Evolutionary conservation across 2,113 vertebrate genomes (phyloP), one percentile per base, ranked within the genome.

Genomic region (Microcebus murinus): DNA sequence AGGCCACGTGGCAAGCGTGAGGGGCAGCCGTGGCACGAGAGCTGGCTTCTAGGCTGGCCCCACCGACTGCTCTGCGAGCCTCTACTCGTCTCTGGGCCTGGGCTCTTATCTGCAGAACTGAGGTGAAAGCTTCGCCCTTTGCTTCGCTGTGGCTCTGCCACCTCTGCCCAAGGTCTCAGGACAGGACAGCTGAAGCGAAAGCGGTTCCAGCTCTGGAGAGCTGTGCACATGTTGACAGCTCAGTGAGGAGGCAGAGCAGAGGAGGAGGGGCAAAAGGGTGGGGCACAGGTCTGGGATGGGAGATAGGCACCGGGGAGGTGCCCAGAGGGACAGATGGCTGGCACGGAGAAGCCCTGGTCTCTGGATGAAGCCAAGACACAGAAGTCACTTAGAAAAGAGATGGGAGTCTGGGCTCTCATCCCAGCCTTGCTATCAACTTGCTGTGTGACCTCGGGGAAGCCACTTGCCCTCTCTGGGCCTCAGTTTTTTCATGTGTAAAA

Each of bases 251-350:
- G 76, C 42, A 83, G 71, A 48, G 79, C 1, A 68, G 6, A 7
- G 63, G 39, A 84, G 21, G 74, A 67, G 93, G 74, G 52, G 34
- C 1, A 1, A 39, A 10, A 63, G 96, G 98, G 98, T 23, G 97
- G 89, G 80, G 95, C 80, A 29, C 11, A 13, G 57, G 97, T 71
- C 97, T 98, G 97, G 91, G 39, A 50, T 17, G 12, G 55, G 61
- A 97, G 97, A 97, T 97, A 97, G 93, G 89, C 80, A 25, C 59
- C n/a, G 34, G 71, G 96, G 93, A 94, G 97, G 97, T 90, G 83
- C 93, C 94, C 91, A 8, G 31, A 73, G 65, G 61, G 76, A 77
- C 88, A 96, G 95, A 95, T 92, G 97, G 93, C 42, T 29, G 63
- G 91, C 71, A 34, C 4, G 10, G 80, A 96, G 88, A 68, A 77